Percentiles rank a stretch among this genome's conserved stretches.
Conservation (phyloP, 2,888 invertebrate species). For the Diplolepis rosae region DNA sequence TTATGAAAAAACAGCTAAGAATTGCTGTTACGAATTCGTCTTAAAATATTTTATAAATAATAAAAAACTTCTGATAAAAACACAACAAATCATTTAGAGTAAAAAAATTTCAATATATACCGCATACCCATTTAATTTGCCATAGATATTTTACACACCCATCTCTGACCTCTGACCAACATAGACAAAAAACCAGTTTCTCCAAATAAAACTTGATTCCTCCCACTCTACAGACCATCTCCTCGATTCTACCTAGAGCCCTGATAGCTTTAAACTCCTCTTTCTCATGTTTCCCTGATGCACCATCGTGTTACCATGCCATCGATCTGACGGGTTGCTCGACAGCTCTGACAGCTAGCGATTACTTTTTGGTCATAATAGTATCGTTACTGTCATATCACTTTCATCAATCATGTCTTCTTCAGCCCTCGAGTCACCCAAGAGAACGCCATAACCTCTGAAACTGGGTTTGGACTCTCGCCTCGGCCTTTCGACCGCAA, state of each 20-base stretch:
- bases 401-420: background rate
- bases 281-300: slow-evolving; percentile 60
- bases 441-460: slow-evolving; percentile 5
- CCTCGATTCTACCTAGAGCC: background rate
- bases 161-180: background rate
- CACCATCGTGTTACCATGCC: slow-evolving; percentile 63
- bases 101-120: no score
- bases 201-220: background rate
- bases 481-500: background rate
- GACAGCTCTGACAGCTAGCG: slow-evolving; percentile 50
- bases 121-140: no score
- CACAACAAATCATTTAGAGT: no score
- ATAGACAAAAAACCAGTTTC: background rate
- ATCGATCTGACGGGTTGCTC: slow-evolving; percentile 65
- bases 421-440: background rate
- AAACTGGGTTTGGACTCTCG: no score
- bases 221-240: background rate
- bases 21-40: no score
- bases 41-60: no score
- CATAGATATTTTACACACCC: no score
- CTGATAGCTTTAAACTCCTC: slow-evolving; percentile 42
- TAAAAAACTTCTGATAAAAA: no score
- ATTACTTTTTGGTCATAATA: slow-evolving; percentile 32
- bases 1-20: no score
- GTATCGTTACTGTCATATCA: background rate